Base-by-base conservation (phyloP, 1,140 invertebrate genomes). In the Lutraria rhynchaena region DNA sequence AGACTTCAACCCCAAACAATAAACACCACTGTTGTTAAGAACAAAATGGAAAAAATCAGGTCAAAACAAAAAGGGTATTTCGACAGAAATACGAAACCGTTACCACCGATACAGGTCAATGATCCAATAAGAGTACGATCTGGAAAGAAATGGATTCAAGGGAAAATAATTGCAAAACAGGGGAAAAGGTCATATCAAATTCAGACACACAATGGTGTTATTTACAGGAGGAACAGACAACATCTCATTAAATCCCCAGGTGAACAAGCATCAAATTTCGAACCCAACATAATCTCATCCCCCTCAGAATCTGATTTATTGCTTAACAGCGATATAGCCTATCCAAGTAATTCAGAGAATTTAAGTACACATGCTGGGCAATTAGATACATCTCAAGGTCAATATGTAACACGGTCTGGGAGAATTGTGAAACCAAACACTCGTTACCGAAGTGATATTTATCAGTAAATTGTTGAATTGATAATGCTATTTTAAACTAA, bases 141-240 rank as follows among this genome's bases (percentile, higher is more conserved):
- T 3, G 33, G 27, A 13, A 74, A 74, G 9, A 22, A 27, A n/a
- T 51, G 51, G 31, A 27, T 35, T 27, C 53, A 15, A 22, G 29
- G 7, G 9, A 71, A 71, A 9, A 33, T 71, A 53, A 33, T 55
- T 33, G 27, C 24, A 71, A 35, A 24, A n/a, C 44, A 71, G 15
- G 46, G 69, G 11, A 31, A 11, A 35, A 51, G 69, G 69, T 57
- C 49, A 55, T 71, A 53, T 24, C 27, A 51, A 22, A 31, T 71
- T 15, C 69, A 53, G 31, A 71, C 63, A 67, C 33, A 46, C 22
- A 41, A 67, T 46, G 33, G 41, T 33, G 15, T 3, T n/a, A 67
- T 67, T 41, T 44, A 67, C 24, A 13, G 35, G n/a, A 33, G 37
- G 3, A 67, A 37, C 17, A 67, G 15, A 67, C 31, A 67, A 67